Evolutionary conservation across 2,113 vertebrate genomes (phyloP), one percentile per base, ranked within the genome.

Genomic region (Euleptes europaea): DNA sequence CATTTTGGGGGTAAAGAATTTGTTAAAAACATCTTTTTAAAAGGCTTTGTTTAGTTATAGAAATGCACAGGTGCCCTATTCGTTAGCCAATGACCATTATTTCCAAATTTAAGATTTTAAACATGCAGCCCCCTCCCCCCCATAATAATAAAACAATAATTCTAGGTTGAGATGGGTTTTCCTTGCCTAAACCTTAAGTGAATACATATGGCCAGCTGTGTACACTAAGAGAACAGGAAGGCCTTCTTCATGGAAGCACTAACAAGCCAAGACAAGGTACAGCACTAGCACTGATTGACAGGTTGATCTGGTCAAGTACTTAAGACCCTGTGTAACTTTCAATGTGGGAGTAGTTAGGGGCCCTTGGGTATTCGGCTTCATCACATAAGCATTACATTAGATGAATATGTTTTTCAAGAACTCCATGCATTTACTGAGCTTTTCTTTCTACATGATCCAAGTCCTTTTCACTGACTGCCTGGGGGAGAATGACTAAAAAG

Each of bases 41-140:
- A 83, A 82, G 65, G 57, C 86, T 93, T 91, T 83, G 42, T 89
- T 76, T 88, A 92, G 84, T 92, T 92, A 92, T 81, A 91, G 80
- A 82, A 84, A 83, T n/a, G 7, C 6, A 47, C 60, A 31, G 60
- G 84, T 90, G 63, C 0, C 0, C 49, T 71, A 83, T 89, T 88
- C 88, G 49, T n/a, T 1, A 80, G 47, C 83, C 91, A 78, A 26
- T 9, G 65, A 28, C 0, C 17, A 76, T 89, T 93, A 72, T 35
- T 47, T 44, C 72, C 87, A 86, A 84, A 91, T 86, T 71, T 70
- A 81, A 73, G 75, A 81, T 91, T 87, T 76, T 82, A 88, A 89
- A 79, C 67, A 72, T 78, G 63, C 38, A 87, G 84, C 21, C 71
- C 79, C 10, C 88, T 77, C 83, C 86, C 72, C 65, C 78, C 47